phyloP scores from a whole-genome alignment of 2,888 invertebrate genomes.

The Aspidiotus destructor region DNA sequence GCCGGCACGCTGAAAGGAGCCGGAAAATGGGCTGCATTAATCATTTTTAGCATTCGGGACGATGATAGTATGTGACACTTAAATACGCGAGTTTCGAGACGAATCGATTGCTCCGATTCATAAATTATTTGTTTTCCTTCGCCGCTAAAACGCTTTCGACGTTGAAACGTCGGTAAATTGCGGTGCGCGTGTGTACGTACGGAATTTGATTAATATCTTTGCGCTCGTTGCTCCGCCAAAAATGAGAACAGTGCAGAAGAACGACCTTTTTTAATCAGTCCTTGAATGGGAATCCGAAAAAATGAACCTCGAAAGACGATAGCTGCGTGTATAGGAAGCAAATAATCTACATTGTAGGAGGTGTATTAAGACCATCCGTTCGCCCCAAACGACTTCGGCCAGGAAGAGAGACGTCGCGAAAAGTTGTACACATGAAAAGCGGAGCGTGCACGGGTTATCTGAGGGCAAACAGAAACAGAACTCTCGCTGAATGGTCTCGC shows the following conservation, averaged over 20 bases:
- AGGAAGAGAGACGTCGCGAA: too few relatives aligned
- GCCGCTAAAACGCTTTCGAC: not conserved
- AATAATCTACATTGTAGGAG: not conserved
- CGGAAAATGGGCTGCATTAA: constrained; percentile 26
- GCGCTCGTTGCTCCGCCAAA: too few relatives aligned
- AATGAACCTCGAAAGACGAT: not conserved
- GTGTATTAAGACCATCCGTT: too few relatives aligned
- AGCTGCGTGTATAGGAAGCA: not conserved
- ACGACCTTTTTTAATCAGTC: not conserved
- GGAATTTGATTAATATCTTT: constrained; percentile 1
- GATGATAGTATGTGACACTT: constrained; percentile 4
- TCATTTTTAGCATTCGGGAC: constrained; percentile 22
- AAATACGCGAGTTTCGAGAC: constrained; percentile 3
- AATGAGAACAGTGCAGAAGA: not conserved
- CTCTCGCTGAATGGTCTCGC: not conserved
- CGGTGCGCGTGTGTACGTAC: not conserved
- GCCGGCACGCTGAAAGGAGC: constrained; percentile 5
- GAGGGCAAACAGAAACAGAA: too few relatives aligned
- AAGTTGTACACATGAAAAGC: too few relatives aligned
- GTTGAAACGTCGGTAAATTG: not conserved
- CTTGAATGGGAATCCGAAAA: not conserved
- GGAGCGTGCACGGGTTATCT: too few relatives aligned
- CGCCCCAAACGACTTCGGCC: too few relatives aligned
- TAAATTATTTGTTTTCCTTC: not conserved
- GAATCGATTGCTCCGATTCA: constrained; percentile 3